These are phyloP conservation scores for Samia ricini DNA, from an alignment of 1,140 invertebrate genomes.

Conservation along the genomic window DNA sequence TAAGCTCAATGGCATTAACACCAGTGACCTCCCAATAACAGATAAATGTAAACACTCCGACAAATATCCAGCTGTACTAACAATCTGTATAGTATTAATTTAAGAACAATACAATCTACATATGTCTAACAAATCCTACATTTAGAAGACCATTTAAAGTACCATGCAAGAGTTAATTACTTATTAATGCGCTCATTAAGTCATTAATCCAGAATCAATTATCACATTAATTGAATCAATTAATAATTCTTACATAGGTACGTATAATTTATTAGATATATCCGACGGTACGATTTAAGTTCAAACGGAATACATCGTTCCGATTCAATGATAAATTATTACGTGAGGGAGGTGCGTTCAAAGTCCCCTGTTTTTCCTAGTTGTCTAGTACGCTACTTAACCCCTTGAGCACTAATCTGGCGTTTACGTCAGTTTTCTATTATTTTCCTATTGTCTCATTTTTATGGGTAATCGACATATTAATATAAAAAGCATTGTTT, in stretches of 20 bases:
- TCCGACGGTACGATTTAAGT: not conserved
- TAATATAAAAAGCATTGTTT: no score
- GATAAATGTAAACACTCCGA: constrained; percentile 25
- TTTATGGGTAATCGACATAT: no score
- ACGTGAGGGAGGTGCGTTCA: no score
- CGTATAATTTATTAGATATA: not conserved
- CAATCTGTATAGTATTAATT: not conserved
- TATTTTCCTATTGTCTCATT: no score
- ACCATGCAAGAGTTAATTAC: not conserved
- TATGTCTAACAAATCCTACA: no score
- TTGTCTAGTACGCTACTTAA: no score
- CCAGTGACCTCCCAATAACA: constrained; percentile 40
- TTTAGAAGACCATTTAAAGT: no score
- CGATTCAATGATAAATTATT: not conserved
- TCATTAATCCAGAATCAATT: not conserved
- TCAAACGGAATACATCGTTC: not conserved
- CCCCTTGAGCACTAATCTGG: no score
- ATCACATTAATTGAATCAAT: not conserved
- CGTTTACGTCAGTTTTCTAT: no score
- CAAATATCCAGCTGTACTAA: constrained; percentile 8
- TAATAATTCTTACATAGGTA: not conserved
- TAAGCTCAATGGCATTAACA: constrained; percentile 38
- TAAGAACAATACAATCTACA: not conserved
- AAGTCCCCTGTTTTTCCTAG: no score
- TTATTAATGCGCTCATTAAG: not conserved